phyloP scores from a whole-genome alignment of 2,888 invertebrate species.

The Meta bourneti region DNA sequence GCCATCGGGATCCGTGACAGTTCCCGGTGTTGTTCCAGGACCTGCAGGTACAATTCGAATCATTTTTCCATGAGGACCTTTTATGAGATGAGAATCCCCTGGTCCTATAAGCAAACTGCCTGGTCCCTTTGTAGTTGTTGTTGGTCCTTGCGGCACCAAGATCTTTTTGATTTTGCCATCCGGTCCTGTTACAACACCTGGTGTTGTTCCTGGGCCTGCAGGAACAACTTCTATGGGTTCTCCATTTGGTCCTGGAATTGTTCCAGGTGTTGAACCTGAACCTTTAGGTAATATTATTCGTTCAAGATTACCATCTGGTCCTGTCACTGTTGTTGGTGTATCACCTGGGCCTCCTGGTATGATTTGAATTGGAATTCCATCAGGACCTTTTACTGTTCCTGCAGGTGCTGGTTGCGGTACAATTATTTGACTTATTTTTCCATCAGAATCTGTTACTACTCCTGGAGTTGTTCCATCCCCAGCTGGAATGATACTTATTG shows the following conservation, averaged over 20 bases:
- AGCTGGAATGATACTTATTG: constrained; percentile 25
- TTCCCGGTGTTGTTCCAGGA: constrained; percentile 31
- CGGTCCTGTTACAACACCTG: background rate
- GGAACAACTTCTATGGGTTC: background rate
- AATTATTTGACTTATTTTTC: constrained; percentile 16
- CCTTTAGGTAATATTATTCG: constrained; percentile 13
- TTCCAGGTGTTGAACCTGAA: constrained; percentile 1
- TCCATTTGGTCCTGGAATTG: constrained; percentile 18
- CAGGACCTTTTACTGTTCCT: constrained; percentile 14
- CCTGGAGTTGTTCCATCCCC: constrained; percentile 27
- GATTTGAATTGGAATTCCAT: constrained; percentile 23
- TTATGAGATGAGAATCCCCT: background rate
- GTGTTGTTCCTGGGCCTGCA: background rate
- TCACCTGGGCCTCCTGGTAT: constrained; percentile 7
- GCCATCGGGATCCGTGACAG: constrained; percentile 21
- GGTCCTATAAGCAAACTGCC: constrained; percentile 3
- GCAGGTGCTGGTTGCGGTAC: constrained; percentile 13
- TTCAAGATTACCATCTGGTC: constrained; percentile 3
- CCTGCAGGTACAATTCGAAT: constrained; percentile 28
- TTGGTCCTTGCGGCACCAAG: background rate
- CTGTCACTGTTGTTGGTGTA: background rate
- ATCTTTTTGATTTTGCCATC: background rate
- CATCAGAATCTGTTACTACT: constrained; percentile 15
- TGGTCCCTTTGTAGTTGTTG: constrained; percentile 32
- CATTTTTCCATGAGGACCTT: constrained; percentile 3